Evolutionary conservation across 1,140 invertebrate species (phyloP).

Genomic region (Tetramorium simillimum): DNA sequence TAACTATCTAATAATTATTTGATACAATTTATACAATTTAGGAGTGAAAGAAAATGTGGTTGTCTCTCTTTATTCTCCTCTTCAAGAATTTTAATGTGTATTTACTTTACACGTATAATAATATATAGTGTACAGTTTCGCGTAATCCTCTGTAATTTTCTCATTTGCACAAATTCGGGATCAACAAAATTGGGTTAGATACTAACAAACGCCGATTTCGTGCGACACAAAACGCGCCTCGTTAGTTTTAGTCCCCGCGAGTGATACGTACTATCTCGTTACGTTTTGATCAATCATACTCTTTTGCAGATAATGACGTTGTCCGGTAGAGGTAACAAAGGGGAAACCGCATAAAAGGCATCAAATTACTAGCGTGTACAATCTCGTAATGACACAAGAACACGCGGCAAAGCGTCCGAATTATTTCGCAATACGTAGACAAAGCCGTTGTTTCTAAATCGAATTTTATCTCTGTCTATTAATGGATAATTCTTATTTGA

Average conservation of each 20-base stretch:
- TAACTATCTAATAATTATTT: background rate
- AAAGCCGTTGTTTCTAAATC: slow-evolving; percentile 61
- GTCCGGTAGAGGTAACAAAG: slow-evolving; percentile 64
- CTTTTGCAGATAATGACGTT: slow-evolving; percentile 71
- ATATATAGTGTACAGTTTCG: background rate
- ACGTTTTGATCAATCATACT: slow-evolving; percentile 56
- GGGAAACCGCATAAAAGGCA: slow-evolving; percentile 52
- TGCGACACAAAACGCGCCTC: slow-evolving; percentile 21
- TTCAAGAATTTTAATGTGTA: background rate
- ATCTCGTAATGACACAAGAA: slow-evolving; percentile 62
- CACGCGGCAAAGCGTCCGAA: slow-evolving; percentile 39
- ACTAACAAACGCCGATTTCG: slow-evolving; percentile 43
- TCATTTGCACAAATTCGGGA: slow-evolving; percentile 17
- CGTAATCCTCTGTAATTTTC: background rate
- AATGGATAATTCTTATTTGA: background rate
- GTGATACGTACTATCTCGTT: slow-evolving; percentile 54
- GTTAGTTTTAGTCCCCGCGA: slow-evolving; percentile 36
- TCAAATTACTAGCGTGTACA: slow-evolving; percentile 64
- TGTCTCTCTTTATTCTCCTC: background rate
- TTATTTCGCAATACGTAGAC: slow-evolving; percentile 63
- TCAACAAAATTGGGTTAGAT: slow-evolving; percentile 26
- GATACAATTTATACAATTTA: background rate
- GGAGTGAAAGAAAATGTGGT: background rate
- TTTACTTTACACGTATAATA: slow-evolving; percentile 8
- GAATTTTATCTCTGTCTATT: slow-evolving; percentile 47